Evolutionary conservation across 2,113 vertebrate species (phyloP).

Genomic region (Sardina pilchardus): DNA sequence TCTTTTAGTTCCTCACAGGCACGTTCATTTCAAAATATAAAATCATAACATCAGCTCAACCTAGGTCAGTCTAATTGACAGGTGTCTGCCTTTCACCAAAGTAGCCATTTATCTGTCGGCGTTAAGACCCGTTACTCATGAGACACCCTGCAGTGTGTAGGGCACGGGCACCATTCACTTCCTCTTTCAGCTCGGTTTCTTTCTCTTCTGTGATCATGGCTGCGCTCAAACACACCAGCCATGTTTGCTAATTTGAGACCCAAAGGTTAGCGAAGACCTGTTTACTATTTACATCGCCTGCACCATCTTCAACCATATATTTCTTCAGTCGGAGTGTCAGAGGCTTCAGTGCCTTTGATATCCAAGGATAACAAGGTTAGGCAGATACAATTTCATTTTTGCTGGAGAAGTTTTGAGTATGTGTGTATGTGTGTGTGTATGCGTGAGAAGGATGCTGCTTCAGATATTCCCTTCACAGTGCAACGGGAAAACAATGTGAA

Average conservation of each 20-base stretch:
- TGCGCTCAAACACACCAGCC: constrained; percentile 75
- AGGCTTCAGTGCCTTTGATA: constrained; percentile 51
- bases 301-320: constrained; percentile 54
- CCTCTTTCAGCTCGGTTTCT: constrained; percentile 66
- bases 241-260: constrained; percentile 80
- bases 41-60: background rate
- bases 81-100: constrained; percentile 3
- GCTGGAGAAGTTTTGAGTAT: constrained; percentile 65
- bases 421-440: constrained; percentile 49
- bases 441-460: constrained; percentile 64
- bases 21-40: background rate
- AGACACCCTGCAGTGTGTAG: constrained; percentile 44
- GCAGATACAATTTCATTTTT: constrained; percentile 56
- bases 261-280: constrained; percentile 73
- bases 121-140: constrained; percentile 59
- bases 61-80: background rate
- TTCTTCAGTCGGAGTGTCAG: constrained; percentile 50
- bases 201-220: constrained; percentile 76
- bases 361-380: constrained; percentile 67
- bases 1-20: background rate
- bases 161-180: constrained; percentile 60
- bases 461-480: constrained; percentile 54
- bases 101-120: constrained; percentile 35
- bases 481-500: constrained; percentile 72
- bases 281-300: constrained; percentile 68